Evolutionary conservation across 2,113 vertebrate species (phyloP).

Genomic region (Sinosuthora webbiana): DNA sequence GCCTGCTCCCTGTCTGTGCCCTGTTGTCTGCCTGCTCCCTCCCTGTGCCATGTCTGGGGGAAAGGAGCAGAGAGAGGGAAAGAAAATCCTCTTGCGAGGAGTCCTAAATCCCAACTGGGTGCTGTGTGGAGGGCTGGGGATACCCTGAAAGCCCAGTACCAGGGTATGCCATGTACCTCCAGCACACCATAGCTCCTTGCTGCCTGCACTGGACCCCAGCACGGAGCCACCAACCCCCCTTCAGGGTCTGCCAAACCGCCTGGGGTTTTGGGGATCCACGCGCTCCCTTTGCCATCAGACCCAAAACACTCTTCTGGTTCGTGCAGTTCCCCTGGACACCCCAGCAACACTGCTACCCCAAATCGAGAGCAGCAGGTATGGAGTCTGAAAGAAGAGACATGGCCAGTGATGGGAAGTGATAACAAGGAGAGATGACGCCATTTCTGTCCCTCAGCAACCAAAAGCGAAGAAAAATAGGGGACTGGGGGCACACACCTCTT

Average conservation of each 20-base stretch:
- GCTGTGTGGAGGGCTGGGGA: not conserved
- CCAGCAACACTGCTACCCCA: not conserved
- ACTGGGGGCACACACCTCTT: not conserved
- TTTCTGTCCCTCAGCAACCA: not conserved
- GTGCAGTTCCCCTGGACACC: not conserved
- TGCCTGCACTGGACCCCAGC: not conserved
- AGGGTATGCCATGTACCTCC: not conserved
- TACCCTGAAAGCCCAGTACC: not conserved
- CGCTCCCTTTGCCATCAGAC: not conserved
- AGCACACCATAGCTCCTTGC: not conserved
- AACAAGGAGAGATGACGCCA: rapidly evolving
- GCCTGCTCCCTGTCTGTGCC: no score
- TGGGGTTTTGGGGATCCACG: rapidly evolving
- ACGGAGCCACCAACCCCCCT: rapidly evolving
- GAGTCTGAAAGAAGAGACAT: not conserved
- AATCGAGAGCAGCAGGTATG: rapidly evolving
- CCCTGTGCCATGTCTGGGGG: not conserved
- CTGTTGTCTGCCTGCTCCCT: not conserved
- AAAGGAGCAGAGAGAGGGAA: not conserved
- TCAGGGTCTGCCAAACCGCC: not conserved
- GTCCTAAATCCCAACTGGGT: not conserved
- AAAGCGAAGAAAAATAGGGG: not conserved
- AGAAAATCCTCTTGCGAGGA: rapidly evolving
- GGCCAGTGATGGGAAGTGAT: not conserved
- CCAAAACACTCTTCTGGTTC: not conserved